These are phyloP conservation scores for Orchesella cincta DNA, from an alignment of 1,140 invertebrate species.

Conservation along the genomic window DNA sequence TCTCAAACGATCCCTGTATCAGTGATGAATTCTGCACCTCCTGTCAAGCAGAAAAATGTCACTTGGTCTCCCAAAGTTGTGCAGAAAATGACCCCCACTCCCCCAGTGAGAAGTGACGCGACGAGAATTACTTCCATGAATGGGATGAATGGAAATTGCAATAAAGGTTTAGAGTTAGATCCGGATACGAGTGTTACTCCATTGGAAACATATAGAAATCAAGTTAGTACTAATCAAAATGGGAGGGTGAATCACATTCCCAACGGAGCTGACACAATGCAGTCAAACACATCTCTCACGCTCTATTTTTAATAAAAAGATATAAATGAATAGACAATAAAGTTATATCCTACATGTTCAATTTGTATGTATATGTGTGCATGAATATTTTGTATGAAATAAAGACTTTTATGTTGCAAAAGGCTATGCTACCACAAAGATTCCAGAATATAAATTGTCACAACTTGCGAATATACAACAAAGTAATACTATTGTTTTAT, in stretches of 20 bases:
- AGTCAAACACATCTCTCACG: slow-evolving; percentile 49
- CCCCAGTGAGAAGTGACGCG: slow-evolving; percentile 35
- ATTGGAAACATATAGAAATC: slow-evolving; percentile 46
- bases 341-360: neutral
- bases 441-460: neutral
- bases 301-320: slow-evolving; percentile 47
- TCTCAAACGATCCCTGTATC: slow-evolving; percentile 8
- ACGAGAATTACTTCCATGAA: slow-evolving; percentile 36
- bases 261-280: slow-evolving; percentile 41
- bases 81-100: slow-evolving; percentile 45
- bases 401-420: neutral
- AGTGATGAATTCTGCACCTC: neutral
- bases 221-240: slow-evolving; percentile 35
- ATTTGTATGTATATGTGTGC: neutral
- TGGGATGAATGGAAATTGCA: neutral
- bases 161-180: slow-evolving; percentile 50
- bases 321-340: neutral
- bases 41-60: slow-evolving; percentile 43
- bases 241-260: slow-evolving; percentile 28
- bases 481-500: too few species aligned
- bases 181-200: slow-evolving; percentile 50
- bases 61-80: slow-evolving; percentile 51
- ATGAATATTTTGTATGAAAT: neutral
- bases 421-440: neutral
- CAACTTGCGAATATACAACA: neutral